Base-by-base conservation (phyloP, 2,888 invertebrate genomes). In the Phalera bucephala region DNA sequence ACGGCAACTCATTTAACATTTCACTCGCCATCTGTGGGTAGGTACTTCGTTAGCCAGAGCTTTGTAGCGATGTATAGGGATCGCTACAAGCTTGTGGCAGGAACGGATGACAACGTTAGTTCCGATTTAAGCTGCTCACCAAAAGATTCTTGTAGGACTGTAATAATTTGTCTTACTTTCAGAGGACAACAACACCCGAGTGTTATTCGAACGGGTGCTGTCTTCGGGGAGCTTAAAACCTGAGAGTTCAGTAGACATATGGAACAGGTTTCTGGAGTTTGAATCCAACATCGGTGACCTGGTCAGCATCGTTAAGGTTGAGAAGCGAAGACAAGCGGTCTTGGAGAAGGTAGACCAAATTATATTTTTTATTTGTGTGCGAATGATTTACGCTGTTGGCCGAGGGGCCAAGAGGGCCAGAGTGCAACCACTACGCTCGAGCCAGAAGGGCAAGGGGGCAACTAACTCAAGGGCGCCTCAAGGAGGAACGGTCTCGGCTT, bases 131-230 rank as follows among this genome's bases (percentile, higher is more conserved):
- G n/a, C n/a, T n/a, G n/a, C n/a, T n/a, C n/a, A n/a, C n/a, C n/a
- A n/a, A n/a, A n/a, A n/a, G n/a, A n/a, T n/a, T n/a, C n/a, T n/a
- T n/a, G 21, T 19, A 22, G 7, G 9, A 23, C 9, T 15, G 1
- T 19, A 34, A 6, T 0, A 10, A 10, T 10, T 6, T 36, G 25
- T 19, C 21, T n/a, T 25, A 4, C 23, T 36, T 45, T 6, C 87
- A 96, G 99, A 99, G 93, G 99, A 99, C 75, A 99, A 99, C 82
- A 99, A 99, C 80, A 99, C 99, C 0, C 91, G 99, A 33, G 99
- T 99, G n/a, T 87, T 99, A 25, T 99, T 99, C 85, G 99, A 99
- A 80, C 91, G 99, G 9, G 98, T 99, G 1, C 91, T 99, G 0
- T 97, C 98, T 0, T 97, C 98, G 0, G 97, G 97, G 27, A 96